A percentile compares a stretch with the other conserved stretches of the same genome.
These are phyloP conservation scores for Schizaphis graminum DNA, from an alignment of 2,888 invertebrate species.

Conservation along the genomic window DNA sequence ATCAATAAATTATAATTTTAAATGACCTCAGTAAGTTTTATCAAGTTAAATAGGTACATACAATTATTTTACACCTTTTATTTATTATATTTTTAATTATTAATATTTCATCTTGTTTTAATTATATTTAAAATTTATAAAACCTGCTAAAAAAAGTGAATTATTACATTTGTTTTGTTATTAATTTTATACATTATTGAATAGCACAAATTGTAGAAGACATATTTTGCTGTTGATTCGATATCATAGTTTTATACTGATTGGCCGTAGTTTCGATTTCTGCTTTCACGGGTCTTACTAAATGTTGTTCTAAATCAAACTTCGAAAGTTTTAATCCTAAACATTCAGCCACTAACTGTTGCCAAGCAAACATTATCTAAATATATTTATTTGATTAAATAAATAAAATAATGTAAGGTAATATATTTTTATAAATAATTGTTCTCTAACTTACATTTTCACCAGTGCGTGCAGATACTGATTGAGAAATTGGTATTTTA, in stretches of 20 bases:
- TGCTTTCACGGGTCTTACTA: constrained; percentile 75
- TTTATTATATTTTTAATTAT: not conserved
- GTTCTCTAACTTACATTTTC: constrained; percentile 75
- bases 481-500: constrained; percentile 72
- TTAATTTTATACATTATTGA: not conserved
- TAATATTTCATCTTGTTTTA: not conserved
- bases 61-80: not conserved
- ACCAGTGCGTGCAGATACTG: constrained; percentile 80
- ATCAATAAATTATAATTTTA: not conserved
- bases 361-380: constrained; percentile 78
- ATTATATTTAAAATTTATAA: not conserved
- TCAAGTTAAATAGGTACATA: not conserved
- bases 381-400: constrained; percentile 12
- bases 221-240: constrained; percentile 34
- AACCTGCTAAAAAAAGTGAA: not conserved
- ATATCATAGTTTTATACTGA: constrained; percentile 44
- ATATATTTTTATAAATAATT: not conserved
- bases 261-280: constrained; percentile 58
- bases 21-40: not conserved
- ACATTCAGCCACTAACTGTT: constrained; percentile 79
- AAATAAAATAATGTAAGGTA: not conserved
- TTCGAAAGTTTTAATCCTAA: constrained; percentile 77
- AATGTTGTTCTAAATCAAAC: constrained; percentile 78
- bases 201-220: constrained; percentile 43
- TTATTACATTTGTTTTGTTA: not conserved